These are phyloP conservation scores for Scarus forsteni DNA, from an alignment of 2,797 vertebrate species.

Conservation along the genomic window DNA sequence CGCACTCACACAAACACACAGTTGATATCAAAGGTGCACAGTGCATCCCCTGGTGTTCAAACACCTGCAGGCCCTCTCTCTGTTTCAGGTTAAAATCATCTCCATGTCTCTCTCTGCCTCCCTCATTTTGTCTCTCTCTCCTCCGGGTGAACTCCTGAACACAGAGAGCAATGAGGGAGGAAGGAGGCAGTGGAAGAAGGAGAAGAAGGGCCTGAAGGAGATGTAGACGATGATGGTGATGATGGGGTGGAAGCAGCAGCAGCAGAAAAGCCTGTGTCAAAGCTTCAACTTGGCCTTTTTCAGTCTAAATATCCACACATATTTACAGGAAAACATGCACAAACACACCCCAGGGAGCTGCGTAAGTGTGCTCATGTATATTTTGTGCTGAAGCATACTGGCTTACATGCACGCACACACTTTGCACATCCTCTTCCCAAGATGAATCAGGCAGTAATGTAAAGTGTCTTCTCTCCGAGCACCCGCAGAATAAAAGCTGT, in stretches of 20 bases:
- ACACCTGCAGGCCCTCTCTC: slow-evolving; percentile 56
- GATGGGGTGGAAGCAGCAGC: slow-evolving; percentile 32
- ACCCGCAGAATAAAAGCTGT: slow-evolving; percentile 62
- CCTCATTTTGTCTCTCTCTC: slow-evolving; percentile 5
- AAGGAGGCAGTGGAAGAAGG: slow-evolving; percentile 50
- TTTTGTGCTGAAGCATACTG: slow-evolving; percentile 37
- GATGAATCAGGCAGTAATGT: slow-evolving; percentile 65
- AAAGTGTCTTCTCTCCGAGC: slow-evolving; percentile 55
- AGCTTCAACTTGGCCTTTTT: slow-evolving; percentile 46
- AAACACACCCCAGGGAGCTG: slow-evolving; percentile 46
- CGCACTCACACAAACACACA: slow-evolving; percentile 20
- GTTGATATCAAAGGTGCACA: slow-evolving; percentile 59
- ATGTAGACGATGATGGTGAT: slow-evolving; percentile 35
- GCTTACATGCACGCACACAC: slow-evolving; percentile 1
- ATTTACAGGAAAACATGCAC: slow-evolving; percentile 34
- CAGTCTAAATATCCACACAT: slow-evolving; percentile 46
- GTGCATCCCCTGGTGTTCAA: slow-evolving; percentile 57
- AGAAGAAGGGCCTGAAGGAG: slow-evolving; percentile 30
- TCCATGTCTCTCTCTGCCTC: slow-evolving; percentile 5
- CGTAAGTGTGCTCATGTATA: slow-evolving; percentile 41
- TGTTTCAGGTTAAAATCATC: slow-evolving; percentile 64
- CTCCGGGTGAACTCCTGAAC: slow-evolving; percentile 49
- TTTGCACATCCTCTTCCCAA: slow-evolving; percentile 5
- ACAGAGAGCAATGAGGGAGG: slow-evolving; percentile 47
- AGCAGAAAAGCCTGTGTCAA: slow-evolving; percentile 33